These are phyloP conservation scores for Drosophila parthenogenetica DNA, from an alignment of 2,888 invertebrate species.

Conservation along the genomic window DNA sequence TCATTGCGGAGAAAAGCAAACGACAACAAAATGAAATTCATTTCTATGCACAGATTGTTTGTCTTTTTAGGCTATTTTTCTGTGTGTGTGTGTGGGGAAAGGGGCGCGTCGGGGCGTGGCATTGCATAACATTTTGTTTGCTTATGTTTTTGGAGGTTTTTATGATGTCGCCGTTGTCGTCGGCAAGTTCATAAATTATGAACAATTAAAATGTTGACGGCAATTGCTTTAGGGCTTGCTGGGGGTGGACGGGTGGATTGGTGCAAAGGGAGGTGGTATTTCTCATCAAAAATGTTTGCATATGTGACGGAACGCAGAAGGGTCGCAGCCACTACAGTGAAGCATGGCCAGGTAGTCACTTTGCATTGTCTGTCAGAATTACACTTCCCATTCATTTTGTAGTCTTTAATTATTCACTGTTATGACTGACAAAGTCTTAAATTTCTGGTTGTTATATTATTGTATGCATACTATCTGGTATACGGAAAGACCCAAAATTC, in stretches of 20 bases:
- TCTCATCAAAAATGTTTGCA: constrained; percentile 55
- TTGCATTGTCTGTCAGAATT: constrained; percentile 7
- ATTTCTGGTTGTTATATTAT: background rate
- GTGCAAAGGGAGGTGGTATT: constrained; percentile 19
- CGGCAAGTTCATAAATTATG: constrained; percentile 64
- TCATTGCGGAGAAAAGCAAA: constrained; percentile 28
- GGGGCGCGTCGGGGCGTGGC: constrained; percentile 25
- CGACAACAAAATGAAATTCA: constrained; percentile 60
- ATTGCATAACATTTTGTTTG: constrained; percentile 62
- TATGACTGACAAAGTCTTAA: background rate
- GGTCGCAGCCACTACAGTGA: constrained; percentile 8
- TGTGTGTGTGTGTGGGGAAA: background rate
- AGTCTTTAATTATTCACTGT: constrained; percentile 3
- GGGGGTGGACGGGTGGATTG: background rate
- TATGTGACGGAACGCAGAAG: constrained; percentile 29
- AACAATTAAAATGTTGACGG: constrained; percentile 57
- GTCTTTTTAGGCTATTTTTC: constrained; percentile 13
- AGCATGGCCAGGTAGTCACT: background rate
- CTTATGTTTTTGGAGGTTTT: constrained; percentile 51
- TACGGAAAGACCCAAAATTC: too few relatives aligned
- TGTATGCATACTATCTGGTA: background rate
- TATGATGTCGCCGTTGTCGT: constrained; percentile 42
- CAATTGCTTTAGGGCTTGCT: constrained; percentile 11
- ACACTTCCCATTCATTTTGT: constrained; percentile 1
- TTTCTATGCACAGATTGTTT: constrained; percentile 64